These are phyloP conservation scores for Brenthis daphne DNA, from an alignment of 2,888 invertebrate genomes.

Conservation along the genomic window DNA sequence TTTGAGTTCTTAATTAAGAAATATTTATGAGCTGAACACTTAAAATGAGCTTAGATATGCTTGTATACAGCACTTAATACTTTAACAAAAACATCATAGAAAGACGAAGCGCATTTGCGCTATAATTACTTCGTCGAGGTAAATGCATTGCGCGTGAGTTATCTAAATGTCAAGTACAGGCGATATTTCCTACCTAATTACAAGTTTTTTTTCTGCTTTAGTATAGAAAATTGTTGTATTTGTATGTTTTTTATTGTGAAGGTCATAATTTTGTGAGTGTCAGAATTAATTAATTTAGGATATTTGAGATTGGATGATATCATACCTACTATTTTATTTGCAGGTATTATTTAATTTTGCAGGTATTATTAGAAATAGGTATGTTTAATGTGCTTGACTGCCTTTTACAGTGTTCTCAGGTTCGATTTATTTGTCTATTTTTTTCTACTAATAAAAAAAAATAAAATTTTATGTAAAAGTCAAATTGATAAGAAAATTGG, in stretches of 20 bases:
- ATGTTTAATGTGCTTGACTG: no score
- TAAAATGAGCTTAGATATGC: no score
- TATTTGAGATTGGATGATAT: not conserved
- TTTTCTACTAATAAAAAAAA: no score
- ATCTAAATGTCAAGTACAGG: constrained; percentile 58
- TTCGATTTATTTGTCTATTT: no score
- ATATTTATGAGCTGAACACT: no score
- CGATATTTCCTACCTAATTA: constrained; percentile 51
- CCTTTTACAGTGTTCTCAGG: no score
- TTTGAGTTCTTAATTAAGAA: no score
- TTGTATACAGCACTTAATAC: not conserved
- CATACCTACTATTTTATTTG: not conserved
- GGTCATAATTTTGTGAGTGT: constrained; percentile 7
- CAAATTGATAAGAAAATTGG: no score
- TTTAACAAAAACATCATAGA: constrained; percentile 28
- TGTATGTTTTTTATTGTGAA: constrained; percentile 5
- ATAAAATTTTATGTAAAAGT: no score
- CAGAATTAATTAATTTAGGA: not conserved
- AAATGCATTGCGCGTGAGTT: constrained; percentile 41
- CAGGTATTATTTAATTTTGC: no score
- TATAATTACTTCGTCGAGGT: constrained; percentile 42
- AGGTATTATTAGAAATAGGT: no score
- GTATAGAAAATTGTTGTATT: constrained; percentile 35
- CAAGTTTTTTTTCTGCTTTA: constrained; percentile 41
- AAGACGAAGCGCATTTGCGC: constrained; percentile 32